Conservation (phyloP, 2,797 vertebrate genomes). For the Periophthalmus magnuspinnatus region DNA sequence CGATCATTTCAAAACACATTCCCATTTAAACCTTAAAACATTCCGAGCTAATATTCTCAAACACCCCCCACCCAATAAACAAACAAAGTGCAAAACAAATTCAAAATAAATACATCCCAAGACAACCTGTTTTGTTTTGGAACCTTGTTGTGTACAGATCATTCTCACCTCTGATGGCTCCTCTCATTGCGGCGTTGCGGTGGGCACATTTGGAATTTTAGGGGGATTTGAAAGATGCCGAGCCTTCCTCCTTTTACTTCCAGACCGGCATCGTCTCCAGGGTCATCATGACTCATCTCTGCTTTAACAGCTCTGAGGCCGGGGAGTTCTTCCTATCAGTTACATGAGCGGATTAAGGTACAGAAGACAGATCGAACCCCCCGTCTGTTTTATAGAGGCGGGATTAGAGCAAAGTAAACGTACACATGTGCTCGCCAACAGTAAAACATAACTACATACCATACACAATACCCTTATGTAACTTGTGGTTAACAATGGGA, state of each 20-base stretch:
- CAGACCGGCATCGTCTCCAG: slow-evolving; percentile 23
- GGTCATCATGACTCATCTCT: slow-evolving; percentile 48
- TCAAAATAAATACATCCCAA: neutral
- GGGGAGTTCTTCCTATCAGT: slow-evolving; percentile 57
- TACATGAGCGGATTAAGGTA: slow-evolving; percentile 60
- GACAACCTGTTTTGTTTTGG: slow-evolving; percentile 1
- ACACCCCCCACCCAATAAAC: neutral
- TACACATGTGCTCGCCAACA: slow-evolving; percentile 19
- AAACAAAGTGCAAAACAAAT: neutral
- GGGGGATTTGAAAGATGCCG: slow-evolving; percentile 14
- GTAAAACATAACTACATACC: slow-evolving; percentile 27
- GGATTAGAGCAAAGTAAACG: slow-evolving; percentile 56
- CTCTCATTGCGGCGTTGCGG: slow-evolving; percentile 36
- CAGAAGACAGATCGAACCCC: slow-evolving; percentile 51
- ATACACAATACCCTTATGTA: slow-evolving; percentile 34
- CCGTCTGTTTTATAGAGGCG: slow-evolving; percentile 41
- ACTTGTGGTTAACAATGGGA: slow-evolving; percentile 29
- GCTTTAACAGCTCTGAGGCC: slow-evolving; percentile 55
- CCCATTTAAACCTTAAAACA: no score
- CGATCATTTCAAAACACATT: no score
- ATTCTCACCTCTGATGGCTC: slow-evolving; percentile 20
- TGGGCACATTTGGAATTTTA: slow-evolving; percentile 32
- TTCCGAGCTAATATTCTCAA: no score
- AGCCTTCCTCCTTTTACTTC: slow-evolving; percentile 6
- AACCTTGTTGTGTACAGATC: slow-evolving; percentile 14